phyloP scores from a whole-genome alignment of 2,888 invertebrate genomes.

The Papilio demoleus region DNA sequence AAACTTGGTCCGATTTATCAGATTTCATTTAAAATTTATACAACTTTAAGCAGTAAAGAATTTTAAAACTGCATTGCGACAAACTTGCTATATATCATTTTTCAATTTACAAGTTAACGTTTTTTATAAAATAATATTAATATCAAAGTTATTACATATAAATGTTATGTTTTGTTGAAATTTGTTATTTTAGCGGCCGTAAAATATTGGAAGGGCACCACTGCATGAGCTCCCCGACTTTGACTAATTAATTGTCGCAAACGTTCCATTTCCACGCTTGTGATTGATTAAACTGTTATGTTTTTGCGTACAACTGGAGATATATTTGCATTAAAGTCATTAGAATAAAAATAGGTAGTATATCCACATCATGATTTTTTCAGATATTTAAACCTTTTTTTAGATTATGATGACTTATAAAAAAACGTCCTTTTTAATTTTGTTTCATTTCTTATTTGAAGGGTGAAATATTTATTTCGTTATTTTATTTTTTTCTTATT shows the following conservation, averaged over 20 bases:
- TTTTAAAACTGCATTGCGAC: constrained; percentile 27
- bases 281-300: constrained; percentile 34
- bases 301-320: constrained; percentile 7
- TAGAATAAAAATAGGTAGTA: too few relatives aligned
- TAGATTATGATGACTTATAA: too few relatives aligned
- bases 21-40: constrained; percentile 26
- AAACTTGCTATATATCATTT: not conserved
- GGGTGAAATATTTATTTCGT: too few relatives aligned
- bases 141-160: not conserved
- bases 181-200: not conserved
- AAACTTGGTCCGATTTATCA: constrained; percentile 24
- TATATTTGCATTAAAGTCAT: too few relatives aligned
- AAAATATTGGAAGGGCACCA: constrained; percentile 8
- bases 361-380: too few relatives aligned
- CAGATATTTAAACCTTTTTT: too few relatives aligned
- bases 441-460: too few relatives aligned
- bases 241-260: constrained; percentile 34
- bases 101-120: too few relatives aligned
- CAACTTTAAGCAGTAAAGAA: not conserved
- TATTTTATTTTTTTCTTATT: too few relatives aligned
- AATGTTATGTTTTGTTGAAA: not conserved
- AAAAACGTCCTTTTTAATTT: too few relatives aligned
- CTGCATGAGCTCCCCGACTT: constrained; percentile 20
- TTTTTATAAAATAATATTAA: too few relatives aligned
- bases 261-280: constrained; percentile 23